Base-by-base conservation (phyloP, 2,113 vertebrate species). In the Microcebus lehilahytsara region DNA sequence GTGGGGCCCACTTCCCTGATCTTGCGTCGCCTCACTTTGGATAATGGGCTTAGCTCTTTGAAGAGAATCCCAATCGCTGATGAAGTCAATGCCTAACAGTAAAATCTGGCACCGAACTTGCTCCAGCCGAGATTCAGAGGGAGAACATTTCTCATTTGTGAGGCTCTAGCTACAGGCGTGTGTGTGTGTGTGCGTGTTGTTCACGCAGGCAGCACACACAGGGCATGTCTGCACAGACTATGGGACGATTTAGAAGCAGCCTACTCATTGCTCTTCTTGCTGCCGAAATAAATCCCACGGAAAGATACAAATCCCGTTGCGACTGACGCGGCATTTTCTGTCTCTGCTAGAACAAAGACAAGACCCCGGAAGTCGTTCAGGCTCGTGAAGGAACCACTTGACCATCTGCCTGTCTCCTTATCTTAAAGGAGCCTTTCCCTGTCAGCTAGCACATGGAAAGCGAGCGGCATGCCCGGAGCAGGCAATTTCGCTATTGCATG, bases 401-500 rank as follows among this genome's bases (percentile, higher is more conserved):
- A 67, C 5, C 3, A 67, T 34, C 6, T 67, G 12, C 13, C 7
- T 7, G 6, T 34, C 32, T 67, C 5, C 37, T 42, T 42, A 72
- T 72, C 10, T 11, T 22, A 25, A 40, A 71, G 34, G n/a, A 71
- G 10, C 1, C 22, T 5, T 25, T 12, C 5, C 22, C 10, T 11
- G 2, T 5, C 37, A 40, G 23, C 37, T 22, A 25, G 13, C 37
- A 12, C 22, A 23, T 37, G 10, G 6, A 25, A 40, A 11, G 69
- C 10, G 20, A 37, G 37, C 5, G 2, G 22, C 37, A 5, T 25
- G 20, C 22, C 5, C 3, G 12, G 6, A 72, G 37, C 2, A 25
- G 34, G 34, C 20, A 22, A 71, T 16, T 37, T 71, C 67, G 37
- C 7, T 23, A 10, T 6, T 25, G 37, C 23, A 42, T 23, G 30